Base-by-base conservation (phyloP, 2,113 vertebrate genomes). In the Chlorocebus sabaeus region DNA sequence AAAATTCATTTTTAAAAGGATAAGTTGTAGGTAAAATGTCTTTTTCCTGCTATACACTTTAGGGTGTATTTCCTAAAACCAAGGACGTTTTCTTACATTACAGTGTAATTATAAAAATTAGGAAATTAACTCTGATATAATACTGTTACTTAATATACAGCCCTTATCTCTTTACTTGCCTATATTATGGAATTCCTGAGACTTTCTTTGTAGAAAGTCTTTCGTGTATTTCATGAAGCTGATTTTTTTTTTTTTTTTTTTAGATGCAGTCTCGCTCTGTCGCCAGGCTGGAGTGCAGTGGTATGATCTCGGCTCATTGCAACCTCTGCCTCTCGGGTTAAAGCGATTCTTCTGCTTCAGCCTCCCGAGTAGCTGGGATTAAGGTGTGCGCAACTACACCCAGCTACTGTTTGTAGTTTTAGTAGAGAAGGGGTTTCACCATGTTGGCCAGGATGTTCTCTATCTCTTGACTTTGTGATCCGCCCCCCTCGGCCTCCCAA, bases 41-140 rank as follows among this genome's bases (percentile, higher is more conserved):
- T 64, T 20, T 73, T 59, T 61, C 73, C 57, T 73, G n/a, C 25
- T 90, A 35, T 59, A 64, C 4, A 38, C 2, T 84, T 78, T 13
- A 90, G 32, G 75, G 32, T 84, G 0, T 40, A 78, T 90, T 97
- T 94, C 18, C 38, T 96, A 95, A 90, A 88, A 87, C 8, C 43
- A 87, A 86, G 48, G 38, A n/a, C 3, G 22, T 78, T 90, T 93
- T 79, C 20, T 78, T 84, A 70, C 6, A 67, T 90, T 87, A 57
- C 18, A 64, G 20, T 8, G 73, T 35, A 95, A 52, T 84, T 70
- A 93, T 83, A 75, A 93, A 95, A 93, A 93, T 89, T 50, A 59
- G 6, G 32, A 90, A 89, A 68, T 70, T 68, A 67, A 79, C 22
- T 70, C 14, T 92, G 52, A 80, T 52, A 59, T 64, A 64, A 64